phyloP scores from a whole-genome alignment of 2,113 vertebrate genomes.

The Bostrychus sinensis region DNA sequence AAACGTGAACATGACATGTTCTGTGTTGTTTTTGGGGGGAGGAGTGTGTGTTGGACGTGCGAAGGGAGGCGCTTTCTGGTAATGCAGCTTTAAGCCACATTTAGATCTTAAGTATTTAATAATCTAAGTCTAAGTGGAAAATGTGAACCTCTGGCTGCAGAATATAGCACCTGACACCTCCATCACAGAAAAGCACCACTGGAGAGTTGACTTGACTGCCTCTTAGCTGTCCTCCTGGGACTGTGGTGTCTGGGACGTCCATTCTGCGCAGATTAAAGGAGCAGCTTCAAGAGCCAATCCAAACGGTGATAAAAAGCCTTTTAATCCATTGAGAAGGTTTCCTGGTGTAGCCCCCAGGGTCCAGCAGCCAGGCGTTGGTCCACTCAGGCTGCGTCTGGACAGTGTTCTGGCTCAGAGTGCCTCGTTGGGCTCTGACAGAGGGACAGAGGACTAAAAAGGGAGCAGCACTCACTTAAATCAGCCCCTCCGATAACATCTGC shows the following conservation, averaged over 20 bases:
- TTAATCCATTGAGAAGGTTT: slow-evolving; percentile 76
- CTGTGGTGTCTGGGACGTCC: slow-evolving; percentile 53
- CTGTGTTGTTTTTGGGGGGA: slow-evolving; percentile 4
- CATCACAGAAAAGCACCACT: slow-evolving; percentile 30
- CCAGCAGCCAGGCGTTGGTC: slow-evolving; percentile 59
- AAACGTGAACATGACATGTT: too few species aligned
- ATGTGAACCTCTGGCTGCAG: slow-evolving; percentile 24
- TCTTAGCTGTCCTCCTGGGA: slow-evolving; percentile 51
- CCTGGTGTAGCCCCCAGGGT: slow-evolving; percentile 45
- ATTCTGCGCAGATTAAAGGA: slow-evolving; percentile 72
- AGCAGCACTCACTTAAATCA: slow-evolving; percentile 74
- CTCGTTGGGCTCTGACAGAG: slow-evolving; percentile 65
- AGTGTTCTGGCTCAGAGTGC: slow-evolving; percentile 78
- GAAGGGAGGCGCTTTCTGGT: background rate
- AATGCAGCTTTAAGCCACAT: background rate
- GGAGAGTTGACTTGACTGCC: slow-evolving; percentile 36
- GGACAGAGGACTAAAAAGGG: slow-evolving; percentile 66
- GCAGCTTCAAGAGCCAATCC: slow-evolving; percentile 73
- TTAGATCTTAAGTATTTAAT: slow-evolving; percentile 5
- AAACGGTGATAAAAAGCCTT: slow-evolving; percentile 80
- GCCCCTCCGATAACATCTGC: slow-evolving; percentile 77
- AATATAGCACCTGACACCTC: slow-evolving; percentile 50
- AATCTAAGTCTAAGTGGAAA: background rate
- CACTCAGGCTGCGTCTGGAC: slow-evolving; percentile 77
- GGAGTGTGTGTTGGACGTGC: background rate